phyloP scores from a whole-genome alignment of 2,888 invertebrate species.

The Selenia dentaria region DNA sequence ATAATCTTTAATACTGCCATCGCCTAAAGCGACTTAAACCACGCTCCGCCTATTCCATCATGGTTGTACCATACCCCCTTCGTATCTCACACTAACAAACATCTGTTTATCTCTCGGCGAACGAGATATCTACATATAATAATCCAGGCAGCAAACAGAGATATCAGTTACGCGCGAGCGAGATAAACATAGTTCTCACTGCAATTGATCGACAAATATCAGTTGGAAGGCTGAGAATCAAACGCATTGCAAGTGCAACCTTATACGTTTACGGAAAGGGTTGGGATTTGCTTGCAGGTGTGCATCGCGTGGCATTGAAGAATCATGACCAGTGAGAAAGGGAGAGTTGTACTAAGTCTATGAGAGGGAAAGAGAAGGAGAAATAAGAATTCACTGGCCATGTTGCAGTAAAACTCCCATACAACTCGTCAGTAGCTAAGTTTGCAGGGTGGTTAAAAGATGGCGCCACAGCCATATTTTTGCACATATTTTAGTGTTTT shows the following conservation, averaged over 20 bases:
- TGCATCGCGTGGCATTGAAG: slow-evolving; percentile 53
- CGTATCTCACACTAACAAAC: slow-evolving; percentile 65
- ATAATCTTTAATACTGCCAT: slow-evolving; percentile 45
- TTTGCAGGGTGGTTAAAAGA: slow-evolving; percentile 62
- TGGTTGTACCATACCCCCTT: slow-evolving; percentile 69
- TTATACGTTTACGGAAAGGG: slow-evolving; percentile 58
- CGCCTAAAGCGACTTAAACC: slow-evolving; percentile 41
- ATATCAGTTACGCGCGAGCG: slow-evolving; percentile 64
- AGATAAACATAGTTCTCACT: slow-evolving; percentile 73
- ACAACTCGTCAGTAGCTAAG: slow-evolving; percentile 54
- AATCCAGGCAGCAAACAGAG: slow-evolving; percentile 72
- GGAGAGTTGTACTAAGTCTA: slow-evolving; percentile 42
- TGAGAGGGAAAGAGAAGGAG: slow-evolving; percentile 56
- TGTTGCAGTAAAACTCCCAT: slow-evolving; percentile 63
- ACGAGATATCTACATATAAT: slow-evolving; percentile 81
- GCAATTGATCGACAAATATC: slow-evolving; percentile 65
- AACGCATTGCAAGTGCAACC: slow-evolving; percentile 78
- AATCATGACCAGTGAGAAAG: slow-evolving; percentile 52
- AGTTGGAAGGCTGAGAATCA: slow-evolving; percentile 49
- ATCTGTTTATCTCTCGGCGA: slow-evolving; percentile 75
- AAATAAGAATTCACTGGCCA: slow-evolving; percentile 58
- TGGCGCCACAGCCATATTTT: slow-evolving; percentile 63
- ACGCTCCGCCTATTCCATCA: slow-evolving; percentile 80
- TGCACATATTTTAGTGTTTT: slow-evolving; percentile 26
- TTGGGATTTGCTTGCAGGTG: slow-evolving; percentile 58